phyloP scores from a whole-genome alignment of 2,888 invertebrate genomes.

The Cephus pulcher region DNA sequence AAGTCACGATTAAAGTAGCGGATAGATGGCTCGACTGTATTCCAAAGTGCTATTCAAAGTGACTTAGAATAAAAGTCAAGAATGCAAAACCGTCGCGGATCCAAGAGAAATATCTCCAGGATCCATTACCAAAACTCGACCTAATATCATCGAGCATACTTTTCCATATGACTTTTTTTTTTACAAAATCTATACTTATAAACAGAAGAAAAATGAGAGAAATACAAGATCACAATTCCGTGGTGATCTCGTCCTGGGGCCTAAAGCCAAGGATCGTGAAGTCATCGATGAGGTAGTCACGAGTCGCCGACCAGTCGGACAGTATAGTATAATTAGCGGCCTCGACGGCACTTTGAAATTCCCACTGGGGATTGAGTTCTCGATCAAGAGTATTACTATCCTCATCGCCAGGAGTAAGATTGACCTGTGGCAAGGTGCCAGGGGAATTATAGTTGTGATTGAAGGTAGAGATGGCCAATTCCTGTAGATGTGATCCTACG shows the following conservation, averaged over 20 bases:
- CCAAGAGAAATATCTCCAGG: not conserved
- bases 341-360: constrained; percentile 63
- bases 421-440: constrained; percentile 28
- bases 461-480: constrained; percentile 62
- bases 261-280: constrained; percentile 86
- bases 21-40: not conserved
- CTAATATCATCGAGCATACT: not conserved
- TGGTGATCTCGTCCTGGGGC: constrained; percentile 90
- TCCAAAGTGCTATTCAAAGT: not conserved
- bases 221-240: constrained; percentile 74
- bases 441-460: constrained; percentile 59
- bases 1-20: not conserved
- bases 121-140: not conserved
- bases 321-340: constrained; percentile 62
- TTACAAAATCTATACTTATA: not conserved
- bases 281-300: constrained; percentile 72
- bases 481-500: constrained; percentile 52
- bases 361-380: constrained; percentile 69
- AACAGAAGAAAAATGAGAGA: not conserved
- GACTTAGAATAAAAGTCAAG: not conserved
- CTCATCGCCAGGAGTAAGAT: constrained; percentile 35
- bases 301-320: constrained; percentile 62
- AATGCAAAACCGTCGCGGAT: not conserved
- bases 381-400: constrained; percentile 47
- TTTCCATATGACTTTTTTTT: not conserved